phyloP scores from a whole-genome alignment of 1,140 invertebrate genomes.

The Tetramorium alpestre region DNA sequence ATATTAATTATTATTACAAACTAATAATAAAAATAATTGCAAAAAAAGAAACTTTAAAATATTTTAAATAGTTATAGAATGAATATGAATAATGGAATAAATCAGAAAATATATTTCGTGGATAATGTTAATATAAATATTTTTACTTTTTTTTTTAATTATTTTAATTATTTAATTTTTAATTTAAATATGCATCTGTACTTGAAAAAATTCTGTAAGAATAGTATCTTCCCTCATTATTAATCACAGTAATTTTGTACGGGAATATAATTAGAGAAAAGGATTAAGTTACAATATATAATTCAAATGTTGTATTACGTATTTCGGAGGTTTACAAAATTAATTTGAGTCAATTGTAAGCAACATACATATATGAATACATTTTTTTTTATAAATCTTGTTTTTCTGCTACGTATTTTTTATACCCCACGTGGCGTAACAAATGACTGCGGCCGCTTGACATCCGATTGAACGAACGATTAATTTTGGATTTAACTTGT shows the following conservation, averaged over 20 bases:
- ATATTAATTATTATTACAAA: background rate
- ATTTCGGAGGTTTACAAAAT: background rate
- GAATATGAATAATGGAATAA: background rate
- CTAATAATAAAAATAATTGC: background rate
- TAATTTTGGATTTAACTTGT: slow-evolving; percentile 75
- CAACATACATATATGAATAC: background rate
- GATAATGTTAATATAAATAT: background rate
- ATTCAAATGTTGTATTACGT: background rate
- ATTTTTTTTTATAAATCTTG: background rate
- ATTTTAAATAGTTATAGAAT: background rate
- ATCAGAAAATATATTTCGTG: background rate
- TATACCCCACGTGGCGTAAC: slow-evolving; percentile 33
- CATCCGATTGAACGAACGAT: slow-evolving; percentile 62
- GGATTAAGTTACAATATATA: background rate
- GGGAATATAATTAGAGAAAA: background rate
- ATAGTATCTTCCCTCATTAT: background rate
- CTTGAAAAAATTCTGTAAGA: background rate
- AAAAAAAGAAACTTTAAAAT: background rate
- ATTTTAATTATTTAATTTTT: too few relatives aligned
- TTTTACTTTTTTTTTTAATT: background rate
- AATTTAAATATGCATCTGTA: background rate
- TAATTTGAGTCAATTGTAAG: background rate
- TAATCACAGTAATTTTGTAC: background rate
- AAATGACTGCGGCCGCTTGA: slow-evolving; percentile 19
- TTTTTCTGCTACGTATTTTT: slow-evolving; percentile 18